A percentile compares a stretch with the other conserved stretches of the same genome.
Evolutionary conservation across 2,797 vertebrate species (phyloP).

Genomic region (Oceanodroma leucorhoa): DNA sequence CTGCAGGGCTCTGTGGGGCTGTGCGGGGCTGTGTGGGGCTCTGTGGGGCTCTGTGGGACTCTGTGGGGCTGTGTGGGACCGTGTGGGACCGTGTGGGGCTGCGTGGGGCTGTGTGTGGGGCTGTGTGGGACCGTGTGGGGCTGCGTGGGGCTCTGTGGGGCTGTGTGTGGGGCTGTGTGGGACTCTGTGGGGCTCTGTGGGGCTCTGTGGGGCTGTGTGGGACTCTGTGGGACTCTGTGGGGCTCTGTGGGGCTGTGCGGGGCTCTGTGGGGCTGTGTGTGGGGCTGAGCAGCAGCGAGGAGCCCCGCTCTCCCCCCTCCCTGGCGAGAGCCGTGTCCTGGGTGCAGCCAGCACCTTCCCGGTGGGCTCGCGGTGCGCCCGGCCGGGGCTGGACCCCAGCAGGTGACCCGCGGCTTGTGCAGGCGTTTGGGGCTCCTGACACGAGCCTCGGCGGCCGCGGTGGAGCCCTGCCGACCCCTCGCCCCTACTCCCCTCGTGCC

Average conservation of each 20-base stretch:
- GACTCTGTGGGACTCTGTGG: too few relatives aligned
- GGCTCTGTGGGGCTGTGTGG: background rate
- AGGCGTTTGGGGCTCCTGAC: background rate
- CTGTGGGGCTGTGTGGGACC: too few relatives aligned
- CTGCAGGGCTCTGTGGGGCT: background rate
- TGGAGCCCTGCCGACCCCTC: background rate
- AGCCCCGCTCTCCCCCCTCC: background rate
- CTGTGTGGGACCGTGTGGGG: too few relatives aligned
- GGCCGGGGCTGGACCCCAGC: background rate
- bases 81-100: too few relatives aligned
- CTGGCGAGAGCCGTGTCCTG: background rate
- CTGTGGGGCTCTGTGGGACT: too few relatives aligned
- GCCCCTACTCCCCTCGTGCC: rapidly evolving
- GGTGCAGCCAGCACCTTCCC: background rate
- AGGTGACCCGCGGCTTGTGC: background rate
- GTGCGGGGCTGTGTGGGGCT: background rate
- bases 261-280: too few relatives aligned
- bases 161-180: background rate
- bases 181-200: too few relatives aligned
- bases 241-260: too few relatives aligned
- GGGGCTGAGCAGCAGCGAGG: background rate
- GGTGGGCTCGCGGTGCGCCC: rapidly evolving
- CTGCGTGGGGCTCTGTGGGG: background rate
- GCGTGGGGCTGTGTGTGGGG: too few relatives aligned
- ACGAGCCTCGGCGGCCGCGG: rapidly evolving